These are phyloP conservation scores for Trissoscelio sp. DNA, from an alignment of 2,888 invertebrate genomes.

Conservation along the genomic window DNA sequence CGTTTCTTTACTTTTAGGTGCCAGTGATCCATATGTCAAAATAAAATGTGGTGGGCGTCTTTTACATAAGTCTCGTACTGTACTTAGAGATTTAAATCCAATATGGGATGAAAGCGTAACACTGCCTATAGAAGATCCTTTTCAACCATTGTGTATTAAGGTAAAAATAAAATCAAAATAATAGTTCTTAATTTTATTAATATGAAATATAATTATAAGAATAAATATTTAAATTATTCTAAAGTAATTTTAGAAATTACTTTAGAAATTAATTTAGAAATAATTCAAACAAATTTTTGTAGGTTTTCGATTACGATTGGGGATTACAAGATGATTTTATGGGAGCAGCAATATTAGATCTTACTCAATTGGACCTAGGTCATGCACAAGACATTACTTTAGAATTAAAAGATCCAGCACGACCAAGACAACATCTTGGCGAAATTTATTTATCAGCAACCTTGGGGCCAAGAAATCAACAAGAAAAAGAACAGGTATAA, in stretches of 20 bases:
- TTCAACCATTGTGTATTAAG: constrained; percentile 93
- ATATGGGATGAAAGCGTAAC: constrained; percentile 99
- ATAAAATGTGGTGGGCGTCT: constrained; percentile 94
- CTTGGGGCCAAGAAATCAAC: constrained; percentile 96
- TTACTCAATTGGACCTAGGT: constrained; percentile 92
- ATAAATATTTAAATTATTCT: neutral
- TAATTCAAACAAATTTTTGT: neutral
- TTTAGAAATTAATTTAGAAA: too few relatives aligned
- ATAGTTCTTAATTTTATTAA: neutral
- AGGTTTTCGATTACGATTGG: constrained; percentile 99
- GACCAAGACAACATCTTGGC: constrained; percentile 89
- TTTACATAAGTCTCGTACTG: constrained; percentile 96
- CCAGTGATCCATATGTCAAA: constrained; percentile 99
- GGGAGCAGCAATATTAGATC: constrained; percentile 94
- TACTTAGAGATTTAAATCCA: constrained; percentile 97
- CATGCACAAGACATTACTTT: constrained; percentile 91
- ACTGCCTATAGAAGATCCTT: constrained; percentile 95
- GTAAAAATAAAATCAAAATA: constrained; percentile 83
- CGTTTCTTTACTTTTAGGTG: constrained; percentile 85
- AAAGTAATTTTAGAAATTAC: too few relatives aligned
- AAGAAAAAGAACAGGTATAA: constrained; percentile 96
- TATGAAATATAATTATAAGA: neutral
- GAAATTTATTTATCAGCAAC: constrained; percentile 93
- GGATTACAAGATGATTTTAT: constrained; percentile 98
- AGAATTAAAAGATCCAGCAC: constrained; percentile 90